Evolutionary conservation across 2,113 vertebrate genomes (phyloP).

Genomic region (Melanerpes formicivorus): DNA sequence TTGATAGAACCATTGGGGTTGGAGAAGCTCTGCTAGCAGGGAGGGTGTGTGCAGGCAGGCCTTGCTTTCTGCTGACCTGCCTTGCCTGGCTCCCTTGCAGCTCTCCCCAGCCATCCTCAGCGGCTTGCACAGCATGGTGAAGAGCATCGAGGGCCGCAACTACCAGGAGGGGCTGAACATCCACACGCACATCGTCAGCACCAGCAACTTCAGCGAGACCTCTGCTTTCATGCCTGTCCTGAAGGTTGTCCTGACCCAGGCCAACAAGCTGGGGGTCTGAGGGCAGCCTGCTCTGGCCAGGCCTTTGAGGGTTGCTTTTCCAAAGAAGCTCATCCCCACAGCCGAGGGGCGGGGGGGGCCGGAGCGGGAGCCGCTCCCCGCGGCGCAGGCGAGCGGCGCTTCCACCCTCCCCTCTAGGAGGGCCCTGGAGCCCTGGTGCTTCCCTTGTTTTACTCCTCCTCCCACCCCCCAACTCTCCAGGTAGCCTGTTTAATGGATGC

Average conservation of each 20-base stretch:
- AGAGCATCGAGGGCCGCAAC: constrained; percentile 86
- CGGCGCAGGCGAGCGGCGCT: constrained; percentile 35
- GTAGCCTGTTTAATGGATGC: constrained; percentile 66
- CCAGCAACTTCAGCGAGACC: constrained; percentile 98
- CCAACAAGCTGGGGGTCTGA: constrained; percentile 91
- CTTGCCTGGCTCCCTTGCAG: constrained; percentile 72
- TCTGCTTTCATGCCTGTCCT: constrained; percentile 99
- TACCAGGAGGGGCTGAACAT: constrained; percentile 90
- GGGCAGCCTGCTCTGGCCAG: not conserved
- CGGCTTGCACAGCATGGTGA: constrained; percentile 91
- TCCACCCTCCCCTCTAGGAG: constrained; percentile 24
- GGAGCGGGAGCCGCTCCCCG: constrained; percentile 38
- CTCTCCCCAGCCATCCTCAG: constrained; percentile 90
- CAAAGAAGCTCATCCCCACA: constrained; percentile 62
- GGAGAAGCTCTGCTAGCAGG: not conserved
- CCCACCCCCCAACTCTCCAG: constrained; percentile 44
- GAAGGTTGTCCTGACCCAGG: constrained; percentile 96
- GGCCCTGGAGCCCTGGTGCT: constrained; percentile 66
- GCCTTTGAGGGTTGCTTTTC: constrained; percentile 27
- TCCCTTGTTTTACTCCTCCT: constrained; percentile 61
- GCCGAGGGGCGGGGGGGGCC: not conserved
- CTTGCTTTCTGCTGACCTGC: not conserved
- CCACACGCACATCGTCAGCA: constrained; percentile 96
- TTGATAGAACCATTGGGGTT: no score
- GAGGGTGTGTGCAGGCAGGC: not conserved